Conservation (phyloP, 2,797 vertebrate genomes). For the Chromobotia macracanthus region DNA sequence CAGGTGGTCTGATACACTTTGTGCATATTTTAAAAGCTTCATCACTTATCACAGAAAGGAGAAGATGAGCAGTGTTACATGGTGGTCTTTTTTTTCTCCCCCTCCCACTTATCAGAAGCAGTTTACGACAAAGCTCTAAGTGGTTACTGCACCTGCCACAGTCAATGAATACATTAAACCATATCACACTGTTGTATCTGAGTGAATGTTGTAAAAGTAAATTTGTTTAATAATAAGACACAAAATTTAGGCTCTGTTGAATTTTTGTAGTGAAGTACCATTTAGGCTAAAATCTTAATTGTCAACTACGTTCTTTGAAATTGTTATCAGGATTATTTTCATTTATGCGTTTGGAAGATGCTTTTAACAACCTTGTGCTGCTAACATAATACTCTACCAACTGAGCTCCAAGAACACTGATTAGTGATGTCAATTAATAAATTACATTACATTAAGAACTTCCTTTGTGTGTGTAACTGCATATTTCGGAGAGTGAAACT, state of each 20-base stretch:
- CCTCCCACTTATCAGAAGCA: neutral
- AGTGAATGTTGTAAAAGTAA: neutral
- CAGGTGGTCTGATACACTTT: conserved; percentile 17
- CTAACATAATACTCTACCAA: too few relatives aligned
- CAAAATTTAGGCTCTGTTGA: neutral
- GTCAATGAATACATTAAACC: neutral
- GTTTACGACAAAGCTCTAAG: conserved; percentile 2
- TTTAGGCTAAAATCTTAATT: too few relatives aligned
- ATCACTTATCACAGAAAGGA: conserved; percentile 18
- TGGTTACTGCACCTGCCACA: neutral
- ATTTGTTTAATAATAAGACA: neutral
- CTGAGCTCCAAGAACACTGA: too few relatives aligned
- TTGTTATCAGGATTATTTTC: too few relatives aligned
- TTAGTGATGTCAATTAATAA: neutral
- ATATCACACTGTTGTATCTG: neutral
- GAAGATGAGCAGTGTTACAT: neutral
- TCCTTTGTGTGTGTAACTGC: neutral
- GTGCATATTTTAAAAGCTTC: conserved; percentile 9
- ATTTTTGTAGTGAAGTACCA: neutral
- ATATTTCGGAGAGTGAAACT: neutral
- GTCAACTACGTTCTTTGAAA: neutral
- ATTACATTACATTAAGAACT: neutral
- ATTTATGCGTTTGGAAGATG: too few relatives aligned
- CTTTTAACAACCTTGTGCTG: too few relatives aligned
- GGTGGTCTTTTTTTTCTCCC: conserved; percentile 19